Base-by-base conservation (phyloP, 1,140 invertebrate genomes). In the Scylla paramamosain region DNA sequence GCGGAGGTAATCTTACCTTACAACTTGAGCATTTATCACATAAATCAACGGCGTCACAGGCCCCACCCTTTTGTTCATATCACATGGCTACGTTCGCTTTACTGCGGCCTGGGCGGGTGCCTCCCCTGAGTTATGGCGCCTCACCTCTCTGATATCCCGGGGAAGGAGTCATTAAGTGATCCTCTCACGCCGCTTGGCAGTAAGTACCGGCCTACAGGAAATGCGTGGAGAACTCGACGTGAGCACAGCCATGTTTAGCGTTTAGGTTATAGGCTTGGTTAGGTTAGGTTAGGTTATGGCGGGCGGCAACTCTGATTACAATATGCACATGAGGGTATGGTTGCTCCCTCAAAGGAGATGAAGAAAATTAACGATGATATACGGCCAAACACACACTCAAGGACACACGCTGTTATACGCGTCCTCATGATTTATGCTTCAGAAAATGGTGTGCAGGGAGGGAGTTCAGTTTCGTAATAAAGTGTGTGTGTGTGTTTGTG, bases 1-100 rank as follows among this genome's bases (percentile, higher is more conserved):
- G 67, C 52, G 90, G 59, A 91, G 90, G 59, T 39, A 91, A 93
- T 93, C 82, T 93, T 93, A 93, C 67, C 77, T 86, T 82, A 92
- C 25, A 31, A 93, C 91, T 39, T 86, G 82, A 84, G 91, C 29
- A 28, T 48, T 28, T 84, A 46, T 52, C 67, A 25, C 45, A 93
- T 93, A 93, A 93, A 93, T 93, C 91, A 93, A 20, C 67, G 39
- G n/a, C 46, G 77, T 84, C 83, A 28, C 82, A 39, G 28, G 45
- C 45, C n/a, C 67, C 20, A 46, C 31, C 32, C 91, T 93, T 93
- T 84, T 46, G 77, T 93, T 84, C 32, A 84, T 48, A 93, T 93
- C 91, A 84, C 91, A 93, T 86, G 91, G 82, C 77, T 20, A 29
- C 77, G 45, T 39, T 67, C 67, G 12, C 32, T 92, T 82, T 39